Percentiles rank a stretch among this genome's conserved stretches.
These are phyloP conservation scores for Augochlora pura DNA, from an alignment of 1,140 invertebrate species.

Conservation along the genomic window DNA sequence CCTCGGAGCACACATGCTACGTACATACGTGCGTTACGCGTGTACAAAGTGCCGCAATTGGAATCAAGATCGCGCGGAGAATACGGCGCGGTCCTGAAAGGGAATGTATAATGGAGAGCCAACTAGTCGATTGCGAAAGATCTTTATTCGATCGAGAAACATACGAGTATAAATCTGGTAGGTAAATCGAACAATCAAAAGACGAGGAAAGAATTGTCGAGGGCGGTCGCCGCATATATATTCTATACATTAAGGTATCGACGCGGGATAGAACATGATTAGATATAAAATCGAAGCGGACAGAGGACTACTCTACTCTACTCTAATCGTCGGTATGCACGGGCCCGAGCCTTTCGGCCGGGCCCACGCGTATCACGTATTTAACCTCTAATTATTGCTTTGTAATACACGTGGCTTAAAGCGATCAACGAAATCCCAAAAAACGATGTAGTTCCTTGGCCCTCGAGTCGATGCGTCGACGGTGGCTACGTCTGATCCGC, in stretches of 20 bases:
- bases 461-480: not conserved
- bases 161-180: conserved; percentile 14
- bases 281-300: conserved; percentile 36
- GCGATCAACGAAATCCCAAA: conserved; percentile 58
- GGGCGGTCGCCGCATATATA: not conserved
- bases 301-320: conserved; percentile 38
- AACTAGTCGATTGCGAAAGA: conserved; percentile 44
- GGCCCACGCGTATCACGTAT: conserved; percentile 71
- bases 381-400: conserved; percentile 78
- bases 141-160: conserved; percentile 54
- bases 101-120: not conserved
- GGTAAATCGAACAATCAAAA: conserved; percentile 21
- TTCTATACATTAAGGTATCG: not conserved
- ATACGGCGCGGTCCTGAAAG: not conserved
- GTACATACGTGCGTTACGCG: too few species aligned
- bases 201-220: not conserved
- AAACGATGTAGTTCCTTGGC: too few species aligned
- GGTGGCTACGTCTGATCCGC: not conserved
- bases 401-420: conserved; percentile 73
- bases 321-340: conserved; percentile 40
- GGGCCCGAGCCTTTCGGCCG: conserved; percentile 31
- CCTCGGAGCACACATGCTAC: too few species aligned
- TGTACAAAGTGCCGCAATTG: too few species aligned
- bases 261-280: conserved; percentile 11
- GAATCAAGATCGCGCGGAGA: too few species aligned